Conservation (phyloP, 2,113 vertebrate genomes). For the Thunnus maccoyii region DNA sequence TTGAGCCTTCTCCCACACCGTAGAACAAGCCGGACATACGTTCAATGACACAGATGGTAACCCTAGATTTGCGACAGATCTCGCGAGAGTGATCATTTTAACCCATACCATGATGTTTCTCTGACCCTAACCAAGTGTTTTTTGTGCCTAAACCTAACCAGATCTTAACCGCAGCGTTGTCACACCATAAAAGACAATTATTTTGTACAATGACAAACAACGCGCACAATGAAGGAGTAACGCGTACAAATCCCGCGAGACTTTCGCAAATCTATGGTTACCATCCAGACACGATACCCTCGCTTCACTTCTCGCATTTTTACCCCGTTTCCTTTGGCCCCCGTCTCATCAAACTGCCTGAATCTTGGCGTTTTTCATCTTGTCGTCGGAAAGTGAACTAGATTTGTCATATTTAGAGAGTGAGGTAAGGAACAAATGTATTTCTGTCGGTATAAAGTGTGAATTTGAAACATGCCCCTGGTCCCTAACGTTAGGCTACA, state of each 20-base stretch:
- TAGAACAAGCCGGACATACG: conserved; percentile 53
- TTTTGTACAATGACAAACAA: no score
- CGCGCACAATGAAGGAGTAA: no score
- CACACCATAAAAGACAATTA: neutral
- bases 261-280: no score
- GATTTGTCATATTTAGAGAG: neutral
- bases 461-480: conserved; percentile 29
- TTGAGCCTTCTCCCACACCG: conserved; percentile 9
- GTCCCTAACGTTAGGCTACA: neutral
- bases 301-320: neutral
- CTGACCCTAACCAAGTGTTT: no score
- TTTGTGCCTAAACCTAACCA: no score
- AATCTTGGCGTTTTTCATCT: neutral
- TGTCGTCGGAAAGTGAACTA: neutral
- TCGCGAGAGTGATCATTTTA: no score
- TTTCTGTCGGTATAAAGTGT: neutral
- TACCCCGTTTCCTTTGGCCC: neutral
- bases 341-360: neutral
- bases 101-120: no score
- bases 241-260: no score
- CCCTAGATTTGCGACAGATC: no score
- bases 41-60: neutral
- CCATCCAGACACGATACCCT: neutral
- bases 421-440: neutral
- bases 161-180: no score